Conservation (phyloP, 2,797 vertebrate genomes). For the Brachymystax lenok region DNA sequence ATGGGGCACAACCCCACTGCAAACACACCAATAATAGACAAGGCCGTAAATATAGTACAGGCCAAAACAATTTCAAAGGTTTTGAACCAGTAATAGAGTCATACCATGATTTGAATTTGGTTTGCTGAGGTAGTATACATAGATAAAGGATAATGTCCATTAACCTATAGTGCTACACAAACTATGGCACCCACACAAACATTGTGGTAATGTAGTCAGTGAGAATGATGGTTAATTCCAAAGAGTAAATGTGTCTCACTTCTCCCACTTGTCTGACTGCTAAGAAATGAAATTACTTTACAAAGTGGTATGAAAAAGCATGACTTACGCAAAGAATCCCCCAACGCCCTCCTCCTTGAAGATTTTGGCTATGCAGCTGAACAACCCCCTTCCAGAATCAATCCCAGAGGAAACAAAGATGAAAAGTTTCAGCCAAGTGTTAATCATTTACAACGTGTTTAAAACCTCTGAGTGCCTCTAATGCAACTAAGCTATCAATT, state of each 20-base stretch:
- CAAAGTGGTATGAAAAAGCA: slow-evolving; percentile 18
- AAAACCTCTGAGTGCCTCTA: background rate
- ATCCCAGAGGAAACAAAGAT: slow-evolving; percentile 7
- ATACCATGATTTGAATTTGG: background rate
- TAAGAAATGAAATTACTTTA: background rate
- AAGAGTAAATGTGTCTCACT: background rate
- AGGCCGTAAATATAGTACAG: background rate
- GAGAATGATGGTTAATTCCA: background rate
- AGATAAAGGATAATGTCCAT: background rate
- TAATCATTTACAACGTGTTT: background rate
- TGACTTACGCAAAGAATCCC: slow-evolving; percentile 87
- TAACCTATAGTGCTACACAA: background rate
- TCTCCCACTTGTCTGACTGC: background rate
- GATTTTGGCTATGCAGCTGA: slow-evolving; percentile 81
- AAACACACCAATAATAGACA: slow-evolving; percentile 51
- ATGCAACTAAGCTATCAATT: background rate
- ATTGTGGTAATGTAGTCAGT: background rate
- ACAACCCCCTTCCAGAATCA: slow-evolving; percentile 73
- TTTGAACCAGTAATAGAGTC: background rate
- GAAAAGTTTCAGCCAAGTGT: background rate
- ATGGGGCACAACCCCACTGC: slow-evolving; percentile 84
- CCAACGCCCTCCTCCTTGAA: slow-evolving; percentile 85
- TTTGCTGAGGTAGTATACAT: background rate
- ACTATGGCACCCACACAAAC: background rate
- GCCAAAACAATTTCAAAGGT: slow-evolving; percentile 1